A percentile compares a stretch with the other conserved stretches of the same genome.
phyloP scores from a whole-genome alignment of 2,888 invertebrate species.

The Drosophila multiciliata region DNA sequence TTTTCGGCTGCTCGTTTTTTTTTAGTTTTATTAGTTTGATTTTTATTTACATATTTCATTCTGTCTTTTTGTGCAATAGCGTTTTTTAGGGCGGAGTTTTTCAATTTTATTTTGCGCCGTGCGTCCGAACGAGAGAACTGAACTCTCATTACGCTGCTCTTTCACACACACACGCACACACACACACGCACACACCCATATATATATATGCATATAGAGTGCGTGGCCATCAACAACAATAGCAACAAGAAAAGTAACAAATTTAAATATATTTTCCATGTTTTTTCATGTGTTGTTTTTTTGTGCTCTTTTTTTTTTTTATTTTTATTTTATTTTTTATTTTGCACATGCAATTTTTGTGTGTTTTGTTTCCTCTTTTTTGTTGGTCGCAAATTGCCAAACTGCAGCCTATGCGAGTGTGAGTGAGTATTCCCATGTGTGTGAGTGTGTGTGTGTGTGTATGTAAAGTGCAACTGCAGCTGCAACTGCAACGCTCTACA shows the following conservation, averaged over 20 bases:
- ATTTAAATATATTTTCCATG: constrained; percentile 66
- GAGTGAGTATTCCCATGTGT: constrained; percentile 18
- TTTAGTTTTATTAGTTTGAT: constrained; percentile 76
- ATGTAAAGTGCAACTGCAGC: constrained; percentile 64
- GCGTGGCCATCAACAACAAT: constrained; percentile 40
- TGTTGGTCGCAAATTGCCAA: constrained; percentile 69
- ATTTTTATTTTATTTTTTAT: too few species aligned
- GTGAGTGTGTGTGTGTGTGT: constrained; percentile 20
- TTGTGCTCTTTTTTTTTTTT: constrained; percentile 16
- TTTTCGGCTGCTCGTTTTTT: constrained; percentile 53
- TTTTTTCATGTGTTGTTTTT: constrained; percentile 26
- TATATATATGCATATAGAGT: background rate
- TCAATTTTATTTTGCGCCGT: constrained; percentile 82
- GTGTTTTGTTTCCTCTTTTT: constrained; percentile 58
- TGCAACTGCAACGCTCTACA: constrained; percentile 43
- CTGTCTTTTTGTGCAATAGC: constrained; percentile 55
- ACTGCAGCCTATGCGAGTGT: constrained; percentile 54
- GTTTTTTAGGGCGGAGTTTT: constrained; percentile 85
- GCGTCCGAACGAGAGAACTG: constrained; percentile 65
- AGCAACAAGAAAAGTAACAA: constrained; percentile 64
- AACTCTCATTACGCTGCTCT: constrained; percentile 45
- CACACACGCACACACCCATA: background rate
- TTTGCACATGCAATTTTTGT: constrained; percentile 51
- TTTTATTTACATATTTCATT: constrained; percentile 70
- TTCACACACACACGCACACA: constrained; percentile 44